phyloP scores from a whole-genome alignment of 2,888 invertebrate species.

The Antheraea assamensis region DNA sequence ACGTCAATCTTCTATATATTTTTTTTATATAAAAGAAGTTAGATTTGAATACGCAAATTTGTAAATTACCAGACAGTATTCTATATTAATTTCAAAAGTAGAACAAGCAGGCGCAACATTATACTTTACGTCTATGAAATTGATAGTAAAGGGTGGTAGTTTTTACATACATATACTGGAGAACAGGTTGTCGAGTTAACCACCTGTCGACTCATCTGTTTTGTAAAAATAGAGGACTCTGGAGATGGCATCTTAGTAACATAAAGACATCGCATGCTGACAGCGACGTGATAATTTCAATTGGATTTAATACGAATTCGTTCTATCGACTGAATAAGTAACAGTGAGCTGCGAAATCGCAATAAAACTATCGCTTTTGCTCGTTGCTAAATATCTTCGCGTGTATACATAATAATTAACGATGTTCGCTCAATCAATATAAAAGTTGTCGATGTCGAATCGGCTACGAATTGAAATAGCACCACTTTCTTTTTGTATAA shows the following conservation, averaged over 20 bases:
- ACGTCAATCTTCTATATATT: too few relatives aligned
- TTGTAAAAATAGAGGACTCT: constrained; percentile 7
- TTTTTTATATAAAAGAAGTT: too few relatives aligned
- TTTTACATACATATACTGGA: constrained; percentile 67
- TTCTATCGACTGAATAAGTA: not conserved
- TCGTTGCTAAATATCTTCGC: constrained; percentile 12
- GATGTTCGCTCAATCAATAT: constrained; percentile 27
- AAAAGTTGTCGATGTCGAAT: constrained; percentile 33
- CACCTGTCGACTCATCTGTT: constrained; percentile 62
- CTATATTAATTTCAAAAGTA: not conserved
- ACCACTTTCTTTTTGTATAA: constrained; percentile 36
- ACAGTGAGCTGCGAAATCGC: not conserved
- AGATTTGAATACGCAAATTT: not conserved
- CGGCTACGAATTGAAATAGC: constrained; percentile 34
- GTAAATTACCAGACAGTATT: not conserved
- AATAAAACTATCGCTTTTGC: not conserved
- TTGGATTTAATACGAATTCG: not conserved
- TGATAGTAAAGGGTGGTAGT: constrained; percentile 51
- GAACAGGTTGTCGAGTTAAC: constrained; percentile 60
- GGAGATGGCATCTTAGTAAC: constrained; percentile 7
- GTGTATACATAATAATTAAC: constrained; percentile 20
- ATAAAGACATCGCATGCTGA: constrained; percentile 2
- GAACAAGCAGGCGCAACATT: not conserved
- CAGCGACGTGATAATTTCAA: not conserved
- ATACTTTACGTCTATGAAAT: not conserved